phyloP scores from a whole-genome alignment of 2,888 invertebrate species.

The Hedychridium roseum region DNA sequence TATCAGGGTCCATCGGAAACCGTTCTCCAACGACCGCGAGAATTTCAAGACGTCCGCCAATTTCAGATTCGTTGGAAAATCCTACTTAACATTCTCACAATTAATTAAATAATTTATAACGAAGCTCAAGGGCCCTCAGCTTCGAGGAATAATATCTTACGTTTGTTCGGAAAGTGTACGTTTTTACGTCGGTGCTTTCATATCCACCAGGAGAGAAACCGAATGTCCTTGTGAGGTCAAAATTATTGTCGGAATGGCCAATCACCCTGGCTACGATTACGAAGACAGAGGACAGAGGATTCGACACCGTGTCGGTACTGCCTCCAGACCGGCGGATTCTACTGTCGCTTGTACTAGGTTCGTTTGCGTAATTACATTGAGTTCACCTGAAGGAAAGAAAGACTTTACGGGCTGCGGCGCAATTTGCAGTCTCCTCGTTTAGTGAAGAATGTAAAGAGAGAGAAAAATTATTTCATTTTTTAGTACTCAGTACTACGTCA shows the following conservation, averaged over 20 bases:
- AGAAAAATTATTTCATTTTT: slow-evolving; percentile 10
- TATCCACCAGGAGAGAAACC: background rate
- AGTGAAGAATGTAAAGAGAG: background rate
- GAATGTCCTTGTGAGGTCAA: slow-evolving; percentile 25
- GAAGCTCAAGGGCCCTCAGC: background rate
- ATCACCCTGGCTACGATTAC: slow-evolving; percentile 56
- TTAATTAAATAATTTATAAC: too few species aligned
- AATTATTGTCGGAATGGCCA: slow-evolving; percentile 43
- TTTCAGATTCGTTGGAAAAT: too few species aligned
- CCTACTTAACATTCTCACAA: too few species aligned
- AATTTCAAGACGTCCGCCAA: too few species aligned
- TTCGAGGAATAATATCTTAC: background rate
- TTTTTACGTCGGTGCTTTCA: background rate
- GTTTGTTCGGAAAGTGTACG: background rate
- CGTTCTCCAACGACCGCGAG: background rate
- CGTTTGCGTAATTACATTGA: too few species aligned
- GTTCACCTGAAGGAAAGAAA: too few species aligned
- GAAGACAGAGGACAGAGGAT: slow-evolving; percentile 57
- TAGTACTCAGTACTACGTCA: slow-evolving; percentile 58
- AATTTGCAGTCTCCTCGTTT: too few species aligned
- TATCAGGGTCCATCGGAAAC: background rate
- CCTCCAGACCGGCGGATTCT: slow-evolving; percentile 55
- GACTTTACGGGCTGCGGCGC: too few species aligned
- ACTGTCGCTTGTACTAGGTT: slow-evolving; percentile 50
- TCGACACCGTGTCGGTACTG: slow-evolving; percentile 48